These are phyloP conservation scores for Deroplatys truncata DNA, from an alignment of 2,888 invertebrate species.

Conservation along the genomic window DNA sequence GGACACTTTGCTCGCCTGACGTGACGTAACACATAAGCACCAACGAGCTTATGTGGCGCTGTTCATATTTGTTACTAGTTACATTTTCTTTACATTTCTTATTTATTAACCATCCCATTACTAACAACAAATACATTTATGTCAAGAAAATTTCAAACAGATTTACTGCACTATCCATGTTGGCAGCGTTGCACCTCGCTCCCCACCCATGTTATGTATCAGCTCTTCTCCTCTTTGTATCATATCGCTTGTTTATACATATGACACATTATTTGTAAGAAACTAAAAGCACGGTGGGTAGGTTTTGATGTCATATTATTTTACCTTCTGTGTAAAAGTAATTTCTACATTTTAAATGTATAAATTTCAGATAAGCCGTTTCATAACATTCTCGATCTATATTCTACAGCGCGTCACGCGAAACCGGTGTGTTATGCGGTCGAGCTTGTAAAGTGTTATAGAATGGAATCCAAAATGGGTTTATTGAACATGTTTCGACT, in stretches of 20 bases:
- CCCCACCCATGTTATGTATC: background rate
- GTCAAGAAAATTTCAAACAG: background rate
- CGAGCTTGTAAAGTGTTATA: constrained; percentile 6
- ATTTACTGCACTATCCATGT: background rate
- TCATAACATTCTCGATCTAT: background rate
- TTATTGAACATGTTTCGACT: constrained; percentile 16
- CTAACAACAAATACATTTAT: background rate
- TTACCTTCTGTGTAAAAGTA: background rate
- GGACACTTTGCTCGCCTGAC: background rate
- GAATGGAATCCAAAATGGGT: constrained; percentile 19
- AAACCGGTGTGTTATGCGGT: background rate
- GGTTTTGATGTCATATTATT: no score
- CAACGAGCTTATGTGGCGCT: background rate
- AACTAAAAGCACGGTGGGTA: no score
- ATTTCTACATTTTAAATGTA: background rate
- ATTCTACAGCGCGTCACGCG: background rate
- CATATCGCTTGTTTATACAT: background rate
- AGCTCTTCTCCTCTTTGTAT: background rate
- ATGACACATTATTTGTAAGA: no score
- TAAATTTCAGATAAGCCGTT: background rate
- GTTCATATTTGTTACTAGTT: background rate
- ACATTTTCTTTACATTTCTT: background rate
- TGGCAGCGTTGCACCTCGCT: background rate
- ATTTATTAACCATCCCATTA: background rate
- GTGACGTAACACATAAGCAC: background rate